Evolutionary conservation across 1,140 invertebrate genomes (phyloP), one percentile per base, ranked within the genome.

Genomic region (Drosophila mayri): DNA sequence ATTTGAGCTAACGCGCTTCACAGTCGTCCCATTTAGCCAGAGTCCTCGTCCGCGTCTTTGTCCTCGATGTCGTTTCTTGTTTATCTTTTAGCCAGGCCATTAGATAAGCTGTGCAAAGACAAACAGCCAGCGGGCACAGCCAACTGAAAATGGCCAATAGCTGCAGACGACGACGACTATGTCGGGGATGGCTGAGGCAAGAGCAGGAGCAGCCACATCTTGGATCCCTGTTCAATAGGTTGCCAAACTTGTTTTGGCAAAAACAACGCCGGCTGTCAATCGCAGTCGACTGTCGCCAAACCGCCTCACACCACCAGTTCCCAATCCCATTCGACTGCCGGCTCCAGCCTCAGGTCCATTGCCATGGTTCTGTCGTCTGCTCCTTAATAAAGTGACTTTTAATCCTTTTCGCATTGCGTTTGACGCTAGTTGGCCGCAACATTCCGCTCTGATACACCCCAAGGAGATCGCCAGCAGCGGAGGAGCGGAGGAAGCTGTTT

Each of bases 371-470:
- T 55, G 49, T 65, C 64, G 59, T 52, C 60, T 72, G 82, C 76
- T 64, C 59, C 81, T 80, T 88, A 90, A 90, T 88, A 85, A 84
- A 90, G 84, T 85, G 85, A 81, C 85, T 90, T 85, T 90, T 90
- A 90, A 90, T 90, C 85, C 85, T 90, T 90, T 90, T 90, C 85
- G 78, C 85, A 90, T 81, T 90, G 81, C 86, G 81, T 90, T 88
- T 81, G 84, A 88, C 85, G 62, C 74, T 72, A 80, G 79, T 81
- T 73, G 64, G 67, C 64, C 63, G 57, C 74, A 72, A 61, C 60
- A 49, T 49, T 88, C 72, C 85, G 65, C 77, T 68, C 76, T 64
- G 58, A 35, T 50, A 46, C 62, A 54, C 61, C 49, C 37, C 72
- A 58, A 41, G 63, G 49, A 72, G 46, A 37, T 25, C 25, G 30